A percentile compares a stretch with the other conserved stretches of the same genome.
phyloP scores from a whole-genome alignment of 2,113 vertebrate genomes.

The Vireo altiloquus region DNA sequence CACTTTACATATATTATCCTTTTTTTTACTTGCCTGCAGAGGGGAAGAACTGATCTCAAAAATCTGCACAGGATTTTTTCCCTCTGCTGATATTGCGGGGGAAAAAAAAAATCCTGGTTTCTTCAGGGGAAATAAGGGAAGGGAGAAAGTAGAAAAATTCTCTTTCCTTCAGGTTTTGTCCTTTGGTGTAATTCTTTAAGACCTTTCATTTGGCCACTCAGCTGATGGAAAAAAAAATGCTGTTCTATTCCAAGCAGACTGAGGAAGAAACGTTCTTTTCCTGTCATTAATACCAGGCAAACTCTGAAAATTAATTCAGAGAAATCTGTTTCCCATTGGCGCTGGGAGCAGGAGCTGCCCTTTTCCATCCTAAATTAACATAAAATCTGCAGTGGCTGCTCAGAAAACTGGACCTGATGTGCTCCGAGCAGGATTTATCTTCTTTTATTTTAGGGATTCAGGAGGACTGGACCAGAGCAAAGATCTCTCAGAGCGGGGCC shows the following conservation, averaged over 20 bases:
- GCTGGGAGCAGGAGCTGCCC: neutral
- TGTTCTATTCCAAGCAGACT: neutral
- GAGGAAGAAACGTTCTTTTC: neutral
- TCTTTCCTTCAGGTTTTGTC: neutral
- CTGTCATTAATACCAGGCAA: neutral
- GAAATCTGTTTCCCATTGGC: neutral
- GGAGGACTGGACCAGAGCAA: neutral
- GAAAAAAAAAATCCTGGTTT: neutral
- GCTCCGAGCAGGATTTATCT: accelerated
- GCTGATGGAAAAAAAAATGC: neutral
- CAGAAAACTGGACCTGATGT: accelerated
- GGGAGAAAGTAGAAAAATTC: neutral
- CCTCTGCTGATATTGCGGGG: neutral
- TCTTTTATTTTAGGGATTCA: accelerated
- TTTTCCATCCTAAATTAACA: accelerated
- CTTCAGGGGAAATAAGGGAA: neutral
- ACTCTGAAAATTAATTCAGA: neutral
- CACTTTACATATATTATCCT: neutral
- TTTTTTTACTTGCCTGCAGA: neutral
- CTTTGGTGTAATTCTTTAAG: neutral
- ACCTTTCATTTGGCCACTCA: neutral
- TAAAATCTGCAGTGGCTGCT: accelerated
- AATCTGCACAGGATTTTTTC: neutral
- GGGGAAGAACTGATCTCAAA: neutral
- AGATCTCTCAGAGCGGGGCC: accelerated